A percentile compares a stretch with the other conserved stretches of the same genome.
Conservation (phyloP, 2,888 invertebrate species). For the Noctua fimbriata region DNA sequence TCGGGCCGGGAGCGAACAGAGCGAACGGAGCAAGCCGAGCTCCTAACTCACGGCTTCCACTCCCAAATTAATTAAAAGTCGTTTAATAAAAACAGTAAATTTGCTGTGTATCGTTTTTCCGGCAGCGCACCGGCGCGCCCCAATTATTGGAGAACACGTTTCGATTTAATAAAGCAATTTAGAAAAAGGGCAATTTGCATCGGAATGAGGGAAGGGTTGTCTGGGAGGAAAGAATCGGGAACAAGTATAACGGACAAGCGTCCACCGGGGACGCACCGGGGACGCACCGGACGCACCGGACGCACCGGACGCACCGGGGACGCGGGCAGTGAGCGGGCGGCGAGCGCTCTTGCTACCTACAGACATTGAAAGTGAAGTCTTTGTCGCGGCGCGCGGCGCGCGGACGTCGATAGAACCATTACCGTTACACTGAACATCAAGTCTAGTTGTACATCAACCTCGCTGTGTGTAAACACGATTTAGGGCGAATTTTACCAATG, state of each 20-base stretch:
- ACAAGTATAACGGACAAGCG: slow-evolving; percentile 58
- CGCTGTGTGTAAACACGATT: not conserved
- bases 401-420: not conserved
- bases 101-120: slow-evolving; percentile 70
- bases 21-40: slow-evolving; percentile 37
- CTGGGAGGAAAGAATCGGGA: slow-evolving; percentile 55
- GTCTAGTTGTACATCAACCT: not conserved
- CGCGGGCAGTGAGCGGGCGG: not conserved
- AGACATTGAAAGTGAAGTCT: not conserved
- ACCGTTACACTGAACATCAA: not conserved
- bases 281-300: not conserved
- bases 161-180: slow-evolving; percentile 89
- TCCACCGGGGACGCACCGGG: slow-evolving; percentile 42
- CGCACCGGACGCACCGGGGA: not conserved
- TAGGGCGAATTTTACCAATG: not conserved
- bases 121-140: slow-evolving; percentile 62
- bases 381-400: too few species aligned
- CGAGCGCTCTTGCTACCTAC: not conserved
- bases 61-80: slow-evolving; percentile 77
- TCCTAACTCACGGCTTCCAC: slow-evolving; percentile 68
- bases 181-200: slow-evolving; percentile 87
- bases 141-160: slow-evolving; percentile 87
- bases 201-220: slow-evolving; percentile 83
- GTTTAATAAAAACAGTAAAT: slow-evolving; percentile 78
- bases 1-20: slow-evolving; percentile 34